Percentiles rank a stretch among this genome's conserved stretches.
Evolutionary conservation across 2,888 invertebrate species (phyloP).

Genomic region (Drosophila greeni): DNA sequence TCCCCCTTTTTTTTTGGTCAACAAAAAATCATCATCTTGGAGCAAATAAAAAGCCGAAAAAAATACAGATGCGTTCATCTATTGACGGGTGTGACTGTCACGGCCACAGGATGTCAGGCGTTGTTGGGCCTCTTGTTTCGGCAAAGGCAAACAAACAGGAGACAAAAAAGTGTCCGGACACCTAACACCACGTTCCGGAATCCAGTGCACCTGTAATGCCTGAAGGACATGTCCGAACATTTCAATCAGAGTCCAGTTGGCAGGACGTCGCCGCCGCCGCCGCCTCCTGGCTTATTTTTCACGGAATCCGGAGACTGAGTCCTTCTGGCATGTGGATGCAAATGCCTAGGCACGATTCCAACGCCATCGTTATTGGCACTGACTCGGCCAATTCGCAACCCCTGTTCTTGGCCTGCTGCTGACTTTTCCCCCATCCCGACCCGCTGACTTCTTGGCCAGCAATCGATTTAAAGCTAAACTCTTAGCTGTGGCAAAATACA

Average conservation of each 20-base stretch:
- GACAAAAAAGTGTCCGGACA: constrained; percentile 8
- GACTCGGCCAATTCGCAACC: constrained; percentile 23
- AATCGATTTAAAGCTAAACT: constrained; percentile 56
- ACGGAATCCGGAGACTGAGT: constrained; percentile 3
- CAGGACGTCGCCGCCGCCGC: background rate
- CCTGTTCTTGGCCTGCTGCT: background rate
- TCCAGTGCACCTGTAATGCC: constrained; percentile 21
- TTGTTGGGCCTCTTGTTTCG: constrained; percentile 27
- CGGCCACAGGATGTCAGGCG: constrained; percentile 49
- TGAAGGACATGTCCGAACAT: constrained; percentile 48
- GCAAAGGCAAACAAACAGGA: constrained; percentile 26
- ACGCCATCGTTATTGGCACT: constrained; percentile 18
- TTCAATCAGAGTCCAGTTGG: constrained; percentile 61
- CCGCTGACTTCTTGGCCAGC: constrained; percentile 4
- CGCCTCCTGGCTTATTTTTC: constrained; percentile 6
- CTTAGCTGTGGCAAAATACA: constrained; percentile 45
- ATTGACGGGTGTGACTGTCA: constrained; percentile 48
- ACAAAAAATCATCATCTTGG: constrained; percentile 8
- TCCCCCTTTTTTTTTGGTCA: background rate
- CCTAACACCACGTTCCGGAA: constrained; percentile 13
- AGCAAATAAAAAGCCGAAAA: background rate
- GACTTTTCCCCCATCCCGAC: background rate
- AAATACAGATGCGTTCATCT: constrained; percentile 4
- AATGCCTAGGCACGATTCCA: constrained; percentile 37
- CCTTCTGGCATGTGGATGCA: constrained; percentile 37